Evolutionary conservation across 2,797 vertebrate genomes (phyloP).

Genomic region (Brachymystax lenok): DNA sequence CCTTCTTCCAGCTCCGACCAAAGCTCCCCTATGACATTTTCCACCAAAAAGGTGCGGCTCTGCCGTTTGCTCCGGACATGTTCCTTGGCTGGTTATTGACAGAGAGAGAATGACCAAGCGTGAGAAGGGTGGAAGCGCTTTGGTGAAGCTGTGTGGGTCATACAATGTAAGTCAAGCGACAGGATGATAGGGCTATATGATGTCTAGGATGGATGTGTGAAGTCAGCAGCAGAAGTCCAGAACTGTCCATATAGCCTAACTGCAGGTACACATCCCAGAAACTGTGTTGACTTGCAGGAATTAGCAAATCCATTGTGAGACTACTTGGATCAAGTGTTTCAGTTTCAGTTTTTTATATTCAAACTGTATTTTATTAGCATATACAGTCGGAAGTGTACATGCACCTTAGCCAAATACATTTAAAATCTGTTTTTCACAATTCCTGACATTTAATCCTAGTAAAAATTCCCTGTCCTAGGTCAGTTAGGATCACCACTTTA

Average conservation of each 20-base stretch:
- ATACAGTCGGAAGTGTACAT: too few species aligned
- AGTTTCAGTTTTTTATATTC: not conserved
- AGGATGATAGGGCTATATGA: conserved; percentile 23
- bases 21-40: conserved; percentile 99
- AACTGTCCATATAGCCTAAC: not conserved
- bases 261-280: not conserved
- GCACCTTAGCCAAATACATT: too few species aligned
- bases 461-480: too few species aligned
- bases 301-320: too few species aligned
- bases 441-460: too few species aligned
- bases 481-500: too few species aligned
- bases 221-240: not conserved
- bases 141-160: conserved; percentile 45
- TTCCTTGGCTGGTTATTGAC: conserved; percentile 90
- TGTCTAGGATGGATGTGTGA: too few species aligned
- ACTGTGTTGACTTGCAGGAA: not conserved
- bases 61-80: conserved; percentile 91
- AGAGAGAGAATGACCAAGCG: conserved; percentile 76
- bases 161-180: conserved; percentile 53
- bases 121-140: conserved; percentile 62
- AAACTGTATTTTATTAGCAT: not conserved
- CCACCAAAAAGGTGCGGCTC: conserved; percentile 98
- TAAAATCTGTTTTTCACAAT: too few species aligned
- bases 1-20: conserved; percentile 99
- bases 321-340: not conserved